Evolutionary conservation across 2,113 vertebrate species (phyloP).

Genomic region (Turnix velox): DNA sequence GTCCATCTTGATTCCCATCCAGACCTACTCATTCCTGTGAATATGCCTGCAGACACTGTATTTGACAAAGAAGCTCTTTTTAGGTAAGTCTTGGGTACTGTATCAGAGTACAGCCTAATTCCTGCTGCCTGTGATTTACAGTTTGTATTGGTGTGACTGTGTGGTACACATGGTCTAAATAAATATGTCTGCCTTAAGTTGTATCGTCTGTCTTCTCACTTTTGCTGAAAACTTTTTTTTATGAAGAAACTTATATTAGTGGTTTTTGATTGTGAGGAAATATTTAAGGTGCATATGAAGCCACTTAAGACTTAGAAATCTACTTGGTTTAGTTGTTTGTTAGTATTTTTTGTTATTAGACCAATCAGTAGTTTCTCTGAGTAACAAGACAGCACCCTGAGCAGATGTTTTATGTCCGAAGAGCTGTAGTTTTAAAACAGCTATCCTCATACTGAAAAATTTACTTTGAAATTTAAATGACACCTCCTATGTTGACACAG

Average conservation of each 20-base stretch:
- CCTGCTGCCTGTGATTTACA: neutral
- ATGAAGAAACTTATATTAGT: neutral
- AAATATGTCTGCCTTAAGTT: neutral
- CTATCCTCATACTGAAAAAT: neutral
- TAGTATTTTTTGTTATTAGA: neutral
- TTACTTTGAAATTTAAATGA: neutral
- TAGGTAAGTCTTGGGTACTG: conserved; percentile 68
- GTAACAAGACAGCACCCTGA: neutral
- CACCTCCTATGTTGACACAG: neutral
- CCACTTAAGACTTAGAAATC: neutral
- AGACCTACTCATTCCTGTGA: conserved; percentile 95
- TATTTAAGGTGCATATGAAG: neutral
- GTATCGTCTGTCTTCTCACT: neutral
- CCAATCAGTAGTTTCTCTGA: neutral
- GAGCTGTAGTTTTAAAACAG: neutral
- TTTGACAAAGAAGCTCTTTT: conserved; percentile 93
- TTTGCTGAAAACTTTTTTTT: neutral
- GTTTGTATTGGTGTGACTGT: neutral
- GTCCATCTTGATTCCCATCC: conserved; percentile 96
- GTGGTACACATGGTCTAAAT: neutral
- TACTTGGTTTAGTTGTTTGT: neutral
- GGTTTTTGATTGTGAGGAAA: neutral
- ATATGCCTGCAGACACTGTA: conserved; percentile 91
- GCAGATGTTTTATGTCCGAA: neutral
- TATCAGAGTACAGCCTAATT: neutral